Base-by-base conservation (phyloP, 1,140 invertebrate genomes). In the Panagrolaimus sp. region DNA sequence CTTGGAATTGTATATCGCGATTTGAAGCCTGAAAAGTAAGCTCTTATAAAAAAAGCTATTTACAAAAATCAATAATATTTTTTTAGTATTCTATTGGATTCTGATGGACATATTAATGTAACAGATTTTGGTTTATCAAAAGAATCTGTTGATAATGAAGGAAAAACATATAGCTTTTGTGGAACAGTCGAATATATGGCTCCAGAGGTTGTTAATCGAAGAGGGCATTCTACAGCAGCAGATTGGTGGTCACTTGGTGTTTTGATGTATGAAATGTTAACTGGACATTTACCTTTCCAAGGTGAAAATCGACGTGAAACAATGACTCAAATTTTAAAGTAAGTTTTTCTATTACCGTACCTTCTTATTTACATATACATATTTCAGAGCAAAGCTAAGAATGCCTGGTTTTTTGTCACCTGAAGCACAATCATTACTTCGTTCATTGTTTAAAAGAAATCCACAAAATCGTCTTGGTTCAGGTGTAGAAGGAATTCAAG, bases 161-260 rank as follows among this genome's bases (percentile, higher is more conserved):
- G 72, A 70, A 93, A 94, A 84, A 89, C 93, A 0, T 96, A 93
- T 81, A 94, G 92, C 74, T 96, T 96, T 86, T 96, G 93, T 85
- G 93, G 93, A 20, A 95, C 92, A 8, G 91, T 95, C 14, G 74
- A 46, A 38, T 38, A 96, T 83, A 96, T 96, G 93, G 93, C 92
- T 5, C 93, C 93, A 0, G 93, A 97, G 86, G 92, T 99, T 64
- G 93, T 99, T 7, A 96, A 95, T 85, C 87, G 95, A 14, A 93
- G 93, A 86, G 96, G 96, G 1, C 96, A 99, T 83, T 92, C 93
- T 20, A 93, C 93, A 84, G 92, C 93, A 57, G 95, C 95, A 44
- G 96, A 98, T 85, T 98, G 95, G 94, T 98, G 96, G 96, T 96
- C 92, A n/a, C 96, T 98, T 86, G 96, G 93, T 65, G 93, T 98